Evolutionary conservation across 2,797 vertebrate species (phyloP), one percentile per base, ranked within the genome.

Genomic region (Enteromius treurensis): DNA sequence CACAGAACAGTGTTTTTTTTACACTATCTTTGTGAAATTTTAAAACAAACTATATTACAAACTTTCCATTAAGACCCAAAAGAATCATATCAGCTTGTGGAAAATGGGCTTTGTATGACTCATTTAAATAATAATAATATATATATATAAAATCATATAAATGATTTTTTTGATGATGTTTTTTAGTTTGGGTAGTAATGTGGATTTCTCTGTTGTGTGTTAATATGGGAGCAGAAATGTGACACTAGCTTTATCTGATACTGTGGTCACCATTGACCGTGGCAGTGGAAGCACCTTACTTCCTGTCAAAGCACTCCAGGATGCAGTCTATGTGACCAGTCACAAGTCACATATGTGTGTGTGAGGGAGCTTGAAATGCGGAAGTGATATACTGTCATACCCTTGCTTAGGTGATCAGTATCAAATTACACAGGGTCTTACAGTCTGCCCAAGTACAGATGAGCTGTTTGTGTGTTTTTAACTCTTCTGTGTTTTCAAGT

Each of bases 331-430:
- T 76, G 75, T 62, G 53, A 77, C 45, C 29, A 11, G 26, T 49
- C 29, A 14, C 5, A 26, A 73, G 40, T 47, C 23, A 3, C 26
- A 13, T 23, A 6, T 14, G 37, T 84, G 82, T 73, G 21, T 17
- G 32, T 53, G 79, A 23, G 42, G 70, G 21, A 77, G 58, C 45
- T 71, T 42, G 45, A 47, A 47, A 47, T 47, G 45, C 10, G 13
- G 45, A 14, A 81, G 32, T 85, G 75, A 83, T 81, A 85, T 47
- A 77, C 40, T 58, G 73, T 60, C 67, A 68, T 60, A 47, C 65
- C 49, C 49, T 69, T 80, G 51, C 71, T 79, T 62, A 67, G 19
- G n/a, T 67, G 60, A 67, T 37, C 69, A 45, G 40, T 55, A 85
- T 83, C 64, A 21, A 60, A 65, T 81, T 81, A 70, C 69, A 70